Evolutionary conservation across 2,888 invertebrate species (phyloP).

Genomic region (Iphiclides podalirius): DNA sequence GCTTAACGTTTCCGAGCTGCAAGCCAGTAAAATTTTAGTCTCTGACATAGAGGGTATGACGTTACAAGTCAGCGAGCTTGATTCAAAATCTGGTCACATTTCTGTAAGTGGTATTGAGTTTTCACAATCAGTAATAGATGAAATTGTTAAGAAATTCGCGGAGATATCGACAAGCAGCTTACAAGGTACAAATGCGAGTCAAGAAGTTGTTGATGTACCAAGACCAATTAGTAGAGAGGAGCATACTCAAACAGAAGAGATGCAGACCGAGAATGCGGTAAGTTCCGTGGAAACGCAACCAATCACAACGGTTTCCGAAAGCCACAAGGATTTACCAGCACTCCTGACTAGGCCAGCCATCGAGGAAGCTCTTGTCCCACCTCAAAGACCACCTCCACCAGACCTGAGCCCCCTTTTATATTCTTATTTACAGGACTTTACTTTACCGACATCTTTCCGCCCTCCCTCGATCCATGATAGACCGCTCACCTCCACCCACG

Average conservation of each 20-base stretch:
- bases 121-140: constrained; percentile 84
- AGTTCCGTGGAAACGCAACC: constrained; percentile 28
- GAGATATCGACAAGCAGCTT: constrained; percentile 58
- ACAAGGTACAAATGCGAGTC: constrained; percentile 29
- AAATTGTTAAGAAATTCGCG: constrained; percentile 80
- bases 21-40: constrained; percentile 89
- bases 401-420: constrained; percentile 71
- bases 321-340: constrained; percentile 29
- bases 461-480: constrained; percentile 60
- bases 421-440: constrained; percentile 76
- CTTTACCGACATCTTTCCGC: constrained; percentile 73
- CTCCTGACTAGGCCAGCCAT: constrained; percentile 33
- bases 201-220: constrained; percentile 37
- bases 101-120: constrained; percentile 84
- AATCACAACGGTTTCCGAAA: constrained; percentile 9
- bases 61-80: constrained; percentile 85
- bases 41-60: constrained; percentile 89
- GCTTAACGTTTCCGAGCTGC: constrained; percentile 87
- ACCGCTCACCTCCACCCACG: constrained; percentile 55
- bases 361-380: constrained; percentile 51
- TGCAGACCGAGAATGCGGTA: constrained; percentile 30
- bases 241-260: constrained; percentile 63
- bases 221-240: constrained; percentile 60
- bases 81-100: constrained; percentile 84
- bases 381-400: constrained; percentile 72